These are phyloP conservation scores for Lasioglossum zephyrum DNA, from an alignment of 2,888 invertebrate species.

Conservation along the genomic window DNA sequence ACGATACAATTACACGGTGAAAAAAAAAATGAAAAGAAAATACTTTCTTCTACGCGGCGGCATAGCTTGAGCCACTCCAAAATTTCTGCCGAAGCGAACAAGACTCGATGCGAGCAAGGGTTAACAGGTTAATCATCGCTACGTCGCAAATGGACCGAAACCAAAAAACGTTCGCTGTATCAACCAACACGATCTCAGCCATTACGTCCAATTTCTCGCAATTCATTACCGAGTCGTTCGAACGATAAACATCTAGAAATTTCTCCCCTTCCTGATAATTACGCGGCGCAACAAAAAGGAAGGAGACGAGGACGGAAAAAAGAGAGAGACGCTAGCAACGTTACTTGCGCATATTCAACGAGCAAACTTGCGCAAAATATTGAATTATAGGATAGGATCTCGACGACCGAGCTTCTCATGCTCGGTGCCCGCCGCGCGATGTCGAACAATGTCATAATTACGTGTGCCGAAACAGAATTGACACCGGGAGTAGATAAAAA, in stretches of 20 bases:
- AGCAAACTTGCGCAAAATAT: slow-evolving; percentile 12
- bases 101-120: not conserved
- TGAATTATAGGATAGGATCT: slow-evolving; percentile 13
- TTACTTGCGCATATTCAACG: slow-evolving; percentile 3
- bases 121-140: slow-evolving; percentile 6
- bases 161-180: not conserved
- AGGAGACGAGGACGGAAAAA: not conserved
- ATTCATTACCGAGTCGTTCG: not conserved
- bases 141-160: not conserved
- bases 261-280: not conserved
- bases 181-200: not conserved
- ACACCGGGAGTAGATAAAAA: slow-evolving; percentile 13
- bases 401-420: not conserved
- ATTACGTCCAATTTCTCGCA: slow-evolving; percentile 8
- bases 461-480: not conserved
- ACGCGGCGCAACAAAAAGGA: not conserved
- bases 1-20: not conserved
- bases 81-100: not conserved
- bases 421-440: not conserved
- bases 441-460: slow-evolving; percentile 21
- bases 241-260: not conserved
- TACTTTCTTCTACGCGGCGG: not conserved
- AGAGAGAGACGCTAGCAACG: not conserved
- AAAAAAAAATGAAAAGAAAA: not conserved
- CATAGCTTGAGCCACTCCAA: not conserved